Base-by-base conservation (phyloP, 2,113 vertebrate species). In the Chionomys nivalis region DNA sequence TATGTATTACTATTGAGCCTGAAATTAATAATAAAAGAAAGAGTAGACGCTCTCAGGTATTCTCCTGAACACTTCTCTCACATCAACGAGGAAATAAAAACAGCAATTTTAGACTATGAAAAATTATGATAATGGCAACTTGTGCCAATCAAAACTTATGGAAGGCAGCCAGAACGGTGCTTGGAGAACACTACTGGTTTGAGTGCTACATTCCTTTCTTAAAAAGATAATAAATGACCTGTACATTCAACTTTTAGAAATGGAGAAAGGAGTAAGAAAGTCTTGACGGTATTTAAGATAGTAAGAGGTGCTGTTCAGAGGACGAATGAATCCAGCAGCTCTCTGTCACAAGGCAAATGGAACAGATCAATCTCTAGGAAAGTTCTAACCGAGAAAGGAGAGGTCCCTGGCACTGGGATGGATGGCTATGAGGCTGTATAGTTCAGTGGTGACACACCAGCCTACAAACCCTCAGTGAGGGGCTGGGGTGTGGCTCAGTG, bases 11-110 rank as follows among this genome's bases (percentile, higher is more conserved):
- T 89, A 73, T n/a, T 61, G 82, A 90, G 91, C 39, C 81, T 79
- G 85, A 97, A 93, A 95, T 92, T 94, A 94, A 81, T 87, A 94
- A 95, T 82, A 90, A 87, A 89, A 94, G 79, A 49, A 94, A 47
- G 91, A 85, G 66, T 52, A 72, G 78, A 78, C 42, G 49, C 21
- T 92, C 85, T 78, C 87, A 94, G 92, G 68, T 73, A 93, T 11
- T 79, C 87, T 89, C 49, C 76, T 87, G 47, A 92, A 96, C 8
- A n/a, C 10, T 78, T 82, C 68, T 77, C 82, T 85, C 63, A 39
- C 63, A 89, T 90, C 26, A 96, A 95, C 65, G 55, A 91, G 24
- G 73, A 96, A 89, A 96, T 96, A 96, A 89, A 96, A 95, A 82
- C 26, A 93, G 39, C 91, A 96, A 94, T 95, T 97, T 96, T 94